phyloP scores from a whole-genome alignment of 2,888 invertebrate species.

The Silvanus unidentatus region DNA sequence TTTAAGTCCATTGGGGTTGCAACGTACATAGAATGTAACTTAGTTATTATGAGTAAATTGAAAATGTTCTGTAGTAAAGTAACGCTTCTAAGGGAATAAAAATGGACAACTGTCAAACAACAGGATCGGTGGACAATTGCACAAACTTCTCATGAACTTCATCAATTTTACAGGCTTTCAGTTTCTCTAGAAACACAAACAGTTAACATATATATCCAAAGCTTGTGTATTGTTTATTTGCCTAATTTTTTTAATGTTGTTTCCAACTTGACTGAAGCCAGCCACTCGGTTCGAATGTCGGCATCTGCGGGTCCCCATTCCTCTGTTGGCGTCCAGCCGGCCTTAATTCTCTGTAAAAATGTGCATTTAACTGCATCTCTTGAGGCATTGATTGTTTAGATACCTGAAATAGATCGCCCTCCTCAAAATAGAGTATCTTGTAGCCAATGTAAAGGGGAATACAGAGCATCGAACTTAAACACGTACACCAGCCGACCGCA shows the following conservation, averaged over 20 bases:
- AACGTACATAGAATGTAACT: too few species aligned
- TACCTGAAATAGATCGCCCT: slow-evolving; percentile 47
- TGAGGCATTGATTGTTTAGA: too few species aligned
- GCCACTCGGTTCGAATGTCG: slow-evolving; percentile 34
- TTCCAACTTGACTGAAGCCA: slow-evolving; percentile 12
- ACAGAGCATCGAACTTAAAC: slow-evolving; percentile 63
- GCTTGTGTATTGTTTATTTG: background rate
- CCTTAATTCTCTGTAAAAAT: slow-evolving; percentile 35
- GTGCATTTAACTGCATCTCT: too few species aligned
- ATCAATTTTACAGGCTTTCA: slow-evolving; percentile 10
- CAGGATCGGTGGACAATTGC: slow-evolving; percentile 24
- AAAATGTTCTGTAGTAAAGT: too few species aligned
- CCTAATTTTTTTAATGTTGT: background rate
- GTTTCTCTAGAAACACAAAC: background rate
- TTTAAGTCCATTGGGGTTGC: too few species aligned
- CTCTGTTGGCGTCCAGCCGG: slow-evolving; percentile 36
- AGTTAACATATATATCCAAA: background rate
- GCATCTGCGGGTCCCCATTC: slow-evolving; percentile 59
- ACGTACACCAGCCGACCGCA: slow-evolving; percentile 59
- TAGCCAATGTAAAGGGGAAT: slow-evolving; percentile 67
- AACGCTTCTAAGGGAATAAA: too few species aligned
- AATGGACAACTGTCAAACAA: background rate
- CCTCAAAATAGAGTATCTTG: slow-evolving; percentile 38
- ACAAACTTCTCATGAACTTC: slow-evolving; percentile 29
- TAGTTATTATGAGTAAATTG: too few species aligned